Base-by-base conservation (phyloP, 2,888 invertebrate genomes). In the Drosophila seclusa region DNA sequence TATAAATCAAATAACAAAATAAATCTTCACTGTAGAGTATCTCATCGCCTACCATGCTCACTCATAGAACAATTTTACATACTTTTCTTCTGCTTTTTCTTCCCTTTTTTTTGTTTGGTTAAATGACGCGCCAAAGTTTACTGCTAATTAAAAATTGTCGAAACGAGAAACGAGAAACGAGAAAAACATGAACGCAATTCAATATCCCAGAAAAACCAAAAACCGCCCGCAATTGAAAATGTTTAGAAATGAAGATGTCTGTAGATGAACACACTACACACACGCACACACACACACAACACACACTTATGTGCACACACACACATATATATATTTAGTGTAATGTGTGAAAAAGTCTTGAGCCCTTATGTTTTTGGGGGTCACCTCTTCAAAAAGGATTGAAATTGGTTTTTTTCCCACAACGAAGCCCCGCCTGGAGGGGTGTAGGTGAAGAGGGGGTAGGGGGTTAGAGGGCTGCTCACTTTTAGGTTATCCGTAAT, bases 131-230 rank as follows among this genome's bases (percentile, higher is more conserved):
- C 81, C 54, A 86, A 90, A 91, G 87, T 92, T 91, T 91, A 92
- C 91, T 91, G 91, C 91, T 91, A 91, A 92, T 91, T 91, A 92
- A 91, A 92, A 90, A 90, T 89, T 91, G 83, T 87, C 70, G 83
- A 84, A 85, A 85, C 87, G 77, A 87, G 78, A 87, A 87, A n/a
- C 40, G 10, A 40, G 40, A 8, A 45, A 45, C 45, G 45, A 16
- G 45, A 45, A 24, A 24, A 45, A 89, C 90, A 90, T 89, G 88
- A 85, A 89, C 82, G 82, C 87, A 90, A 90, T 82, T 75, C 78
- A 88, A 87, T 88, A 81, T 38, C 76, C 59, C 52, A 45, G 24
- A 54, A 61, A 68, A 73, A 68, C 70, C 62, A 62, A 65, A 64
- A 67, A 74, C 29, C 77, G 76, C 71, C 72, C 78, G 72, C 78